Evolutionary conservation across 2,888 invertebrate genomes (phyloP).

Genomic region (Diadromus collaris): DNA sequence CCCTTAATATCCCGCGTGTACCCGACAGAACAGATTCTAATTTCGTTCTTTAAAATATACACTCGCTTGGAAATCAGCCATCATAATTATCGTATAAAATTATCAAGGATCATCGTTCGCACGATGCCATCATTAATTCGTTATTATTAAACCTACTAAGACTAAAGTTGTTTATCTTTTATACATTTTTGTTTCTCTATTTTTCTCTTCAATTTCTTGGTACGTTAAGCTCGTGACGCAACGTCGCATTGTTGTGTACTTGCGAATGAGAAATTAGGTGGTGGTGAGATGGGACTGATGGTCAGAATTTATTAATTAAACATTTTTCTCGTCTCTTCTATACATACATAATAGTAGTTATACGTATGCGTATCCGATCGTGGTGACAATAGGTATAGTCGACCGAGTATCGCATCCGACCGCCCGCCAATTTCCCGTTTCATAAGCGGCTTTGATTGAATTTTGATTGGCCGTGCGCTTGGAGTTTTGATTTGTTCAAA

Average conservation of each 20-base stretch:
- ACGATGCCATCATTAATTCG: slow-evolving; percentile 9
- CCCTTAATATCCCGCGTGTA: slow-evolving; percentile 1
- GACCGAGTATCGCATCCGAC: slow-evolving; percentile 51
- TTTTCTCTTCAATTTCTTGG: slow-evolving; percentile 55
- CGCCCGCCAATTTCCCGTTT: slow-evolving; percentile 49
- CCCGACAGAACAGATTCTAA: slow-evolving; percentile 25
- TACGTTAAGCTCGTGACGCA: slow-evolving; percentile 69
- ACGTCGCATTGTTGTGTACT: slow-evolving; percentile 58
- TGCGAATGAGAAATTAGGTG: slow-evolving; percentile 48
- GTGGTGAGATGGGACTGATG: slow-evolving; percentile 12
- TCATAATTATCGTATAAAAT: slow-evolving; percentile 54
- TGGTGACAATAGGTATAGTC: slow-evolving; percentile 44
- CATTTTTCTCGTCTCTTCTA: slow-evolving; percentile 18
- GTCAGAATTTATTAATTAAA: background rate
- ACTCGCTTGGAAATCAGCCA: slow-evolving; percentile 45
- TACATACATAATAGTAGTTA: slow-evolving; percentile 16
- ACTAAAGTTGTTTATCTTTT: slow-evolving; percentile 28
- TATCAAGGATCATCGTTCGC: slow-evolving; percentile 44
- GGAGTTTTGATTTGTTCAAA: slow-evolving; percentile 70
- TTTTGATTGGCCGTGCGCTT: slow-evolving; percentile 67
- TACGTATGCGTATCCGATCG: slow-evolving; percentile 34
- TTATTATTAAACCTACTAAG: slow-evolving; percentile 10
- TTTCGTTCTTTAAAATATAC: background rate
- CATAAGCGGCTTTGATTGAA: slow-evolving; percentile 65
- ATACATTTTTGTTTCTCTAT: slow-evolving; percentile 25